These are phyloP conservation scores for Euwallacea similis DNA, from an alignment of 1,140 invertebrate species.

Conservation along the genomic window DNA sequence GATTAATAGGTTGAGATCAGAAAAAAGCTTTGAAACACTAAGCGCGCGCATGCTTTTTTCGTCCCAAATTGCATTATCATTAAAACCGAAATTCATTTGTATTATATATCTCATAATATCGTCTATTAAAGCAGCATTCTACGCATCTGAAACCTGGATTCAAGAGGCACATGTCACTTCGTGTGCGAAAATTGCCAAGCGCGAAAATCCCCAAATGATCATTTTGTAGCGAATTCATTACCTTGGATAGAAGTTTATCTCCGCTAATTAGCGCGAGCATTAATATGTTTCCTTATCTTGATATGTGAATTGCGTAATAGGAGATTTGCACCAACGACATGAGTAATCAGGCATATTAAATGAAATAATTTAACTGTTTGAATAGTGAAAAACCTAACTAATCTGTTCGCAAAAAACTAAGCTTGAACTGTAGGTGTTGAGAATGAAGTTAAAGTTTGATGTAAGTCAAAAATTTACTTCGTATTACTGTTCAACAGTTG, in stretches of 20 bases:
- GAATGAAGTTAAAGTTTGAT: background rate
- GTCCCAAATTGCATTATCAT: no score
- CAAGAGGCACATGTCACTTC: no score
- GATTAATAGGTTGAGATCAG: no score
- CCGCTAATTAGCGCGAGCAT: constrained; percentile 33
- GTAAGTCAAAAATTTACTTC: background rate
- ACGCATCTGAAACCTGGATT: no score
- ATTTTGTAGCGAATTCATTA: constrained; percentile 33
- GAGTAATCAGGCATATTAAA: background rate
- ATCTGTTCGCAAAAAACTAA: background rate
- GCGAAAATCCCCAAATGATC: constrained; percentile 31
- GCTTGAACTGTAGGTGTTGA: background rate
- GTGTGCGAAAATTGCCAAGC: constrained; percentile 15
- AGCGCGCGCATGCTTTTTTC: no score
- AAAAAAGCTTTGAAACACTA: no score
- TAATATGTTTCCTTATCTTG: constrained; percentile 34
- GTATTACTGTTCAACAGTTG: background rate
- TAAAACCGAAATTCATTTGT: no score
- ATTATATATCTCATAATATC: no score
- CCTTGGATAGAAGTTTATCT: constrained; percentile 32
- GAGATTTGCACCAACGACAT: constrained; percentile 10
- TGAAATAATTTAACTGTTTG: no score
- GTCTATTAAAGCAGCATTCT: no score
- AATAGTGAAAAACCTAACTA: background rate
- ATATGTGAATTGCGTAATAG: constrained; percentile 20